A percentile compares a stretch with the other conserved stretches of the same genome.
These are phyloP conservation scores for Clistopyga incitator DNA, from an alignment of 2,888 invertebrate genomes.

Conservation along the genomic window DNA sequence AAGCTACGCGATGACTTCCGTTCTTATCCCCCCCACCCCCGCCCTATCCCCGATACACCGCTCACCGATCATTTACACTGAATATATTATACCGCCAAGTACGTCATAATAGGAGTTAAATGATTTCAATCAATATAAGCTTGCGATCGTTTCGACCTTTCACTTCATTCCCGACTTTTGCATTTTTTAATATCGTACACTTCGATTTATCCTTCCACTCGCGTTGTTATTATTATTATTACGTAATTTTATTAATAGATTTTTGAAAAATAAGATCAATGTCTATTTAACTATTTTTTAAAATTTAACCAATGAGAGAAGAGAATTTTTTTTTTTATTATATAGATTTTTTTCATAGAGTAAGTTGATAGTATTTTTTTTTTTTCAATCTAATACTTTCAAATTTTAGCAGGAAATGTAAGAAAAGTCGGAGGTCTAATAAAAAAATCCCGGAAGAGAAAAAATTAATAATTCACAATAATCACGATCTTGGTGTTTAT, in stretches of 20 bases:
- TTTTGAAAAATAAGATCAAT: background rate
- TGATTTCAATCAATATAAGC: constrained; percentile 11
- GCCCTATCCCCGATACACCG: background rate
- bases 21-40: background rate
- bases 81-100: background rate
- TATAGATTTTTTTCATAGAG: too few species aligned
- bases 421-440: too few species aligned
- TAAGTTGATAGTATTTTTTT: too few species aligned
- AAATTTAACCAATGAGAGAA: too few species aligned
- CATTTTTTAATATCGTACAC: background rate
- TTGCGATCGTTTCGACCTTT: background rate
- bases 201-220: background rate
- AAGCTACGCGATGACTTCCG: constrained; percentile 36
- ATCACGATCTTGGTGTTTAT: too few species aligned
- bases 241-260: background rate
- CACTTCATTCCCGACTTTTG: background rate
- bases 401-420: too few species aligned
- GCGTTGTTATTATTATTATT: background rate
- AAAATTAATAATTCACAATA: too few species aligned
- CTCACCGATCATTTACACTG: constrained; percentile 9
- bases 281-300: too few species aligned
- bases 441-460: too few species aligned
- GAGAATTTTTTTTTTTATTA: too few species aligned
- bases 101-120: constrained; percentile 8
- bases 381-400: too few species aligned